phyloP scores from a whole-genome alignment of 2,113 vertebrate genomes.

The Bagarius yarrelli region DNA sequence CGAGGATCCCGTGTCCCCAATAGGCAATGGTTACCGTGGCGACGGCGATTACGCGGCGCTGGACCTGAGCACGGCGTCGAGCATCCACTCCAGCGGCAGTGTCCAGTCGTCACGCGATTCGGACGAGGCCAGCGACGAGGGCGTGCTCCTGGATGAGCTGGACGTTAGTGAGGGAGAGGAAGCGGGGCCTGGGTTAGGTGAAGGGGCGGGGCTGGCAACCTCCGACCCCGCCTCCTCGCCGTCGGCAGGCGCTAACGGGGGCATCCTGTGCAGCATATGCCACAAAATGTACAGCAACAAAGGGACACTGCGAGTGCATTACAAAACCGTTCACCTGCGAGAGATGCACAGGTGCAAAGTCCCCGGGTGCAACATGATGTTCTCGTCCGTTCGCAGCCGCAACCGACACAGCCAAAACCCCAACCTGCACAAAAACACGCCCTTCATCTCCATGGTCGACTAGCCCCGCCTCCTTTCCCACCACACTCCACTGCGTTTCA shows the following conservation, averaged over 20 bases:
- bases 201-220: constrained; percentile 36
- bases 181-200: constrained; percentile 46
- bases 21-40: constrained; percentile 83
- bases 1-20: constrained; percentile 81
- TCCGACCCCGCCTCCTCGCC: constrained; percentile 66
- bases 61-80: constrained; percentile 95
- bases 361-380: constrained; percentile 98
- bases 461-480: constrained; percentile 50
- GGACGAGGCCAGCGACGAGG: constrained; percentile 94
- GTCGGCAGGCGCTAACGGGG: constrained; percentile 71
- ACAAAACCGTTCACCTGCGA: constrained; percentile 97
- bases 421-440: constrained; percentile 98
- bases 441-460: constrained; percentile 84
- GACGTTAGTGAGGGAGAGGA: constrained; percentile 66
- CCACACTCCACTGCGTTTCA: constrained; percentile 6
- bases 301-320: constrained; percentile 96
- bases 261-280: constrained; percentile 98
- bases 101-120: constrained; percentile 94
- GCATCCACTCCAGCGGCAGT: constrained; percentile 94
- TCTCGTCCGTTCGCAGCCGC: constrained; percentile 96
- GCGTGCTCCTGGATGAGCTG: constrained; percentile 92
- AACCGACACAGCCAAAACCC: constrained; percentile 99
- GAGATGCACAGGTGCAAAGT: constrained; percentile 99
- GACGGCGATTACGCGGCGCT: constrained; percentile 94
- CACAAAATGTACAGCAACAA: constrained; percentile 99